Conservation (phyloP, 2,888 invertebrate species). For the Aromia moschata region DNA sequence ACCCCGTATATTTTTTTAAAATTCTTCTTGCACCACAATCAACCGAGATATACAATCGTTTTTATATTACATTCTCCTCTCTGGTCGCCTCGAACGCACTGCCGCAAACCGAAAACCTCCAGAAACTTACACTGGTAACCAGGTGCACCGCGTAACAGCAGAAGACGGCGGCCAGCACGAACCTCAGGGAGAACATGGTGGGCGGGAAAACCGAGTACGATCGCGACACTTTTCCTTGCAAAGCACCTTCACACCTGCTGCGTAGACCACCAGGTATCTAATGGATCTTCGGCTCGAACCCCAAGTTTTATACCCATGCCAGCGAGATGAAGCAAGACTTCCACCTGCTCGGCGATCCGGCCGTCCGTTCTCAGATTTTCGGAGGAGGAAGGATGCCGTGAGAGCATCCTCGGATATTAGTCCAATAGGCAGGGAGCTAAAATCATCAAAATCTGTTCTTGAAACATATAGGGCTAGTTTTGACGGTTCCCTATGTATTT, state of each 20-base stretch:
- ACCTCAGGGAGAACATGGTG: constrained; percentile 44
- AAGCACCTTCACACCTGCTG: too few species aligned
- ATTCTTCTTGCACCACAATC: too few species aligned
- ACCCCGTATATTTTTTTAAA: too few species aligned
- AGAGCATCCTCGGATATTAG: too few species aligned
- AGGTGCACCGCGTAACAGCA: constrained; percentile 55
- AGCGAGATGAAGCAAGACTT: constrained; percentile 52
- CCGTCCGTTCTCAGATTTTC: constrained; percentile 36
- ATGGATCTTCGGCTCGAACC: constrained; percentile 40
- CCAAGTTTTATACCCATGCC: constrained; percentile 52
- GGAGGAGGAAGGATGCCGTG: constrained; percentile 12
- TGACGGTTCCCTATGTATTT: too few species aligned
- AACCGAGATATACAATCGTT: too few species aligned
- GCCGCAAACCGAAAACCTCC: constrained; percentile 39
- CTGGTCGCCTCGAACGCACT: background rate
- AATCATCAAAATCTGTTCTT: too few species aligned
- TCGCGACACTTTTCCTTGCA: too few species aligned
- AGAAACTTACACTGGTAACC: constrained; percentile 54
- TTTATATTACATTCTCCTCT: background rate
- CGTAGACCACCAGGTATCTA: constrained; percentile 29
- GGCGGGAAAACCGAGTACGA: too few species aligned
- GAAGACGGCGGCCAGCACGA: constrained; percentile 47
- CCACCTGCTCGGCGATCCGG: constrained; percentile 27
- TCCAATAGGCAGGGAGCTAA: too few species aligned
- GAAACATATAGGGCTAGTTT: too few species aligned